Evolutionary conservation across 37 sponge, comb jelly and placozoan species (phyloP).

Genomic region (Aplysina aerophoba): DNA sequence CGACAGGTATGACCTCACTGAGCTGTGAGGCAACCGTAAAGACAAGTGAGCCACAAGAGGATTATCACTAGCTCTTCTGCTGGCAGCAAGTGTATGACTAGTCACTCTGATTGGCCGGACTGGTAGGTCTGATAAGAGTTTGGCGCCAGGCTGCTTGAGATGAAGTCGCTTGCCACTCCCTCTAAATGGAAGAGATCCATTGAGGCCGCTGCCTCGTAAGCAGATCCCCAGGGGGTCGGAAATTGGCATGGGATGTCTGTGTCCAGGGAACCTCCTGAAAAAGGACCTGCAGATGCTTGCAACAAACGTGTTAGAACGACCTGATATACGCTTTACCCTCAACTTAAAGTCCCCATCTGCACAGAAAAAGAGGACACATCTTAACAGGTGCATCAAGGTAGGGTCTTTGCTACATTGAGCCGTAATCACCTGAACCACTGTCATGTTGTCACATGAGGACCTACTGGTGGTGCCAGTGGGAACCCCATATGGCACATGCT

Average conservation of each 20-base stretch:
- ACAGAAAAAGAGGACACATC: background rate
- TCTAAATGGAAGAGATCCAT: background rate
- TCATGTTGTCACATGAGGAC: slow-evolving; percentile 18
- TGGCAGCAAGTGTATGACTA: too few relatives aligned
- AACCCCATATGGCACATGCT: slow-evolving; percentile 24
- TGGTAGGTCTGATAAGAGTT: too few relatives aligned
- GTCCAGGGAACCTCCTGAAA: background rate
- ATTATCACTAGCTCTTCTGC: too few relatives aligned
- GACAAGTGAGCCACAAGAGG: too few relatives aligned
- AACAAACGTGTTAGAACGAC: background rate
- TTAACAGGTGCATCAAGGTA: slow-evolving; percentile 1
- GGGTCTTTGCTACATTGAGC: background rate
- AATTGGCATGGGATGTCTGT: slow-evolving; percentile 16
- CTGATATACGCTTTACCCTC: slow-evolving; percentile 1
- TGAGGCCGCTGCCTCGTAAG: slow-evolving; percentile 31
- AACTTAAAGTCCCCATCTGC: background rate
- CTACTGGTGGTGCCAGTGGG: background rate
- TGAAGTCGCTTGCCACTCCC: slow-evolving; percentile 5
- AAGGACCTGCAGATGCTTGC: background rate
- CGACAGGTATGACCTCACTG: too few relatives aligned
- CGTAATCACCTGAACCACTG: background rate
- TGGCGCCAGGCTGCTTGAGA: background rate
- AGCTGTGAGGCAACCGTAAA: too few relatives aligned
- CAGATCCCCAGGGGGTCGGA: background rate
- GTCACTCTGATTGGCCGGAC: too few relatives aligned